These are phyloP conservation scores for Mythimna lalbum DNA, from an alignment of 2,888 invertebrate species.

Conservation along the genomic window DNA sequence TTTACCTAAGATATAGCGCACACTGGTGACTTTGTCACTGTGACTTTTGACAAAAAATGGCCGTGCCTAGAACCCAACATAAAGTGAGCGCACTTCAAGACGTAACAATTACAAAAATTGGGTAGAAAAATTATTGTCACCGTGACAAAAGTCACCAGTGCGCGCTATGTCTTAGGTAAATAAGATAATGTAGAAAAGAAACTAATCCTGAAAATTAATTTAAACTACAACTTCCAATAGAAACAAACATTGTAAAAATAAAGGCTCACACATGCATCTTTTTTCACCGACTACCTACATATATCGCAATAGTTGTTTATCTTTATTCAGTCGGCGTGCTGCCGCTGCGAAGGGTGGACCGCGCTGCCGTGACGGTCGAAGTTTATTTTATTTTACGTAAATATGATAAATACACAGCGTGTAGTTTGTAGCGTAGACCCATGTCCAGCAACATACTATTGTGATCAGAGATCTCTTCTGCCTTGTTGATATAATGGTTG, in stretches of 20 bases:
- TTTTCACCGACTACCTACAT: conserved; percentile 15
- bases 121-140: too few relatives aligned
- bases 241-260: neutral
- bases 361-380: conserved; percentile 1
- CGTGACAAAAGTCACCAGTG: too few relatives aligned
- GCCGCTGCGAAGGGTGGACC: conserved; percentile 34
- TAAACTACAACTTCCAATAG: too few relatives aligned
- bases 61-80: too few relatives aligned
- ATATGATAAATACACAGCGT: neutral
- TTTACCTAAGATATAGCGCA: too few relatives aligned
- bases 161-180: too few relatives aligned
- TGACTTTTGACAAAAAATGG: too few relatives aligned
- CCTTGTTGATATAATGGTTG: neutral
- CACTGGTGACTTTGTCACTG: too few relatives aligned
- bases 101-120: too few relatives aligned
- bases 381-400: conserved; percentile 38
- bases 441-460: neutral
- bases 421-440: neutral
- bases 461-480: neutral
- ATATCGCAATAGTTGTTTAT: neutral
- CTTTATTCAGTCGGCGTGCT: conserved; percentile 27
- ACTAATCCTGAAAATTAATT: neutral
- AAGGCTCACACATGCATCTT: neutral
- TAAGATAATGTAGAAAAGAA: neutral
- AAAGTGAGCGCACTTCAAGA: too few relatives aligned